These are phyloP conservation scores for Cantharis rufa DNA, from an alignment of 2,888 invertebrate genomes.

Conservation along the genomic window DNA sequence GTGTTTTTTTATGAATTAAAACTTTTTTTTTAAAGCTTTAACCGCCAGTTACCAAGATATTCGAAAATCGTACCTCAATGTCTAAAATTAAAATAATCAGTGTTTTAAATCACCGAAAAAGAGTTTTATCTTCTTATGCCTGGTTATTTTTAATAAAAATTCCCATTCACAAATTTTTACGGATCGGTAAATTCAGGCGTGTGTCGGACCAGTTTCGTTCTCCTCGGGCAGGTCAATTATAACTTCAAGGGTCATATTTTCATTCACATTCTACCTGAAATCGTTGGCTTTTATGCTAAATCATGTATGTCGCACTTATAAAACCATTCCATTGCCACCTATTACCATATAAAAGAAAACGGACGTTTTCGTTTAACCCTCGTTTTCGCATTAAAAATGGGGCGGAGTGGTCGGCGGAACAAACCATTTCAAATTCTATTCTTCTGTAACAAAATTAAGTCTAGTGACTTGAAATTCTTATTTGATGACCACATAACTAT, in stretches of 20 bases:
- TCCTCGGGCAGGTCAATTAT: background rate
- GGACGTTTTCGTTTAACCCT: background rate
- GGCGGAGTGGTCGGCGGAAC: background rate
- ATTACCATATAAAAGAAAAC: background rate
- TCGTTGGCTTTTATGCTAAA: background rate
- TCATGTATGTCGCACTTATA: background rate
- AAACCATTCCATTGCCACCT: background rate
- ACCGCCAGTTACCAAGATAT: no score
- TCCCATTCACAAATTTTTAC: background rate
- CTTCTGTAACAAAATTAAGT: background rate
- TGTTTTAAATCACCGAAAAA: no score
- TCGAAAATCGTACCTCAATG: background rate
- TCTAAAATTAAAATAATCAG: background rate
- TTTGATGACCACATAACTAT: background rate
- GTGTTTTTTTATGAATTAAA: no score
- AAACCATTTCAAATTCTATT: background rate
- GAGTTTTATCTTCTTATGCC: background rate
- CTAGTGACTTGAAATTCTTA: background rate
- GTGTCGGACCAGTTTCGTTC: background rate
- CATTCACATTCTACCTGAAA: background rate
- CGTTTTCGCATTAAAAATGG: background rate
- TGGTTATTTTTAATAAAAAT: background rate
- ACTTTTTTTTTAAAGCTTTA: no score
- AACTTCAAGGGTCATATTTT: background rate
- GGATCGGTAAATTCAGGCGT: background rate